Percentiles rank a stretch among this genome's conserved stretches.
Conservation (phyloP, 1,140 invertebrate genomes). For the Pomacea maculata region DNA sequence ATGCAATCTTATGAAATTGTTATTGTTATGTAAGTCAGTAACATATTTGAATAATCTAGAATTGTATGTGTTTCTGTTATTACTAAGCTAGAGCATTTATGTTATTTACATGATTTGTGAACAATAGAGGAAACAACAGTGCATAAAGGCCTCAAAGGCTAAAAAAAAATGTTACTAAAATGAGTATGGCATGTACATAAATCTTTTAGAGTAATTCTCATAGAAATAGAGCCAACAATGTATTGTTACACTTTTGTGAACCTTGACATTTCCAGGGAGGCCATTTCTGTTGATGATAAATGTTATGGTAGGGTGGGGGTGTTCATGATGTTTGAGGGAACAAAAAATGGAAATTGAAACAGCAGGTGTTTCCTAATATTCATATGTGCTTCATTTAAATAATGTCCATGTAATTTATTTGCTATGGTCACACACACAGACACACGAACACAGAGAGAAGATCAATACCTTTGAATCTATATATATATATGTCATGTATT, state of each 20-base stretch:
- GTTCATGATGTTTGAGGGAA: background rate
- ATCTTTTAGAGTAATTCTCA: background rate
- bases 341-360: background rate
- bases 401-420: background rate
- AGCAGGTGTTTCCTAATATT: background rate
- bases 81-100: no score
- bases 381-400: background rate
- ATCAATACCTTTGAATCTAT: background rate
- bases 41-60: no score
- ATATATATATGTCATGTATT: background rate
- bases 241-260: no score
- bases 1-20: no score
- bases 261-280: no score
- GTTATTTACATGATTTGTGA: background rate
- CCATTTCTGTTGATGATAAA: background rate
- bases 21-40: no score
- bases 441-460: background rate
- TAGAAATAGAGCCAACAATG: no score
- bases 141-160: background rate
- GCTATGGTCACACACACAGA: background rate
- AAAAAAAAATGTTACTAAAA: background rate
- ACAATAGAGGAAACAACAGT: background rate
- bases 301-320: background rate
- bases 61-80: no score
- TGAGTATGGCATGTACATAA: background rate